A percentile compares a stretch with the other conserved stretches of the same genome.
Evolutionary conservation across 92 coral and sea anemone genomes (phyloP).

Genomic region (Virgularia gustaviana): DNA sequence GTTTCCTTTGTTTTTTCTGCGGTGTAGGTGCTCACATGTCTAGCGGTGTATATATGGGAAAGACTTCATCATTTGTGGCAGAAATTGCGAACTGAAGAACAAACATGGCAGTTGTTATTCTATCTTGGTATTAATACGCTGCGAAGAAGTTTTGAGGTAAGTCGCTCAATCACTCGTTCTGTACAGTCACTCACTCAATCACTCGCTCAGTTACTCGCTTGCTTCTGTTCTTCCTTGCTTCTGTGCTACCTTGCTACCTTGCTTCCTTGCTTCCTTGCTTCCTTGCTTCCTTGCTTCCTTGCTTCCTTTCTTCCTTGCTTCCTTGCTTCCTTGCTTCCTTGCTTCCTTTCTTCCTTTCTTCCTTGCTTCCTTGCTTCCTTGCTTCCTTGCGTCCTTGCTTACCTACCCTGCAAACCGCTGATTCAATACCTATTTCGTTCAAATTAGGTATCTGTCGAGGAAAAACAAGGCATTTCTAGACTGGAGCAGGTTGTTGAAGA

Average conservation of each 20-base stretch:
- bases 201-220: too few species aligned
- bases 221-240: too few species aligned
- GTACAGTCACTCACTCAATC: too few species aligned
- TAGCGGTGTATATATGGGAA: slow-evolving; percentile 93
- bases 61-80: slow-evolving; percentile 96
- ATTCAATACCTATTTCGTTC: background rate
- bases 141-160: slow-evolving; percentile 93
- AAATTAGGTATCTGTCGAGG: slow-evolving; percentile 78
- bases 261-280: background rate
- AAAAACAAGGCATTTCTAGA: slow-evolving; percentile 89
- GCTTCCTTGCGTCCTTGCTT: background rate
- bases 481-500: slow-evolving; percentile 97
- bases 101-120: slow-evolving; percentile 97
- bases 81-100: slow-evolving; percentile 91
- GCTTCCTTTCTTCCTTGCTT: background rate
- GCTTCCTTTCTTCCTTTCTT: background rate
- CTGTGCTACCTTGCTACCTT: too few species aligned
- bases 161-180: background rate
- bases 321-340: background rate
- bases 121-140: slow-evolving; percentile 90
- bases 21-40: slow-evolving; percentile 87
- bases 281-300: background rate
- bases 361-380: background rate
- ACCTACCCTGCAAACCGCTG: background rate
- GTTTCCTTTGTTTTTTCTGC: background rate